Conservation (phyloP, 2,797 vertebrate genomes). For the Synanceia verrucosa region DNA sequence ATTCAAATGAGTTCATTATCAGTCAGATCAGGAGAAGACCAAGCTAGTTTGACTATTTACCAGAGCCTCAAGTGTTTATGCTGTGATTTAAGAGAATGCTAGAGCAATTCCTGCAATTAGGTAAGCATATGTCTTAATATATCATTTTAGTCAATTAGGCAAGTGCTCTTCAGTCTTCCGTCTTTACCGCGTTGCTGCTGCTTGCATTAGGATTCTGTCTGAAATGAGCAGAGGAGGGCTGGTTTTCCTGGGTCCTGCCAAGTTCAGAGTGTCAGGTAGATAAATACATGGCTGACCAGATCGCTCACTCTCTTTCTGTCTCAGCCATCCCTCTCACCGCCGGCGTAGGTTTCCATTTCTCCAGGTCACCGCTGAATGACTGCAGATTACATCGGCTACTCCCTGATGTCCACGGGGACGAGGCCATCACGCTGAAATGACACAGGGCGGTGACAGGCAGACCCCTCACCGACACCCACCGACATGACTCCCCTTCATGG, state of each 20-base stretch:
- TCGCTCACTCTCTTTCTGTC: constrained; percentile 42
- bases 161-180: constrained; percentile 27
- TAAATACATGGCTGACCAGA: constrained; percentile 63
- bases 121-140: constrained; percentile 41
- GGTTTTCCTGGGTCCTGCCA: constrained; percentile 25
- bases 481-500: constrained; percentile 69
- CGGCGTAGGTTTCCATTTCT: constrained; percentile 66
- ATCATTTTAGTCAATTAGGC: constrained; percentile 61
- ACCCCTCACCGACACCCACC: constrained; percentile 57
- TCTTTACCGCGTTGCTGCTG: constrained; percentile 1
- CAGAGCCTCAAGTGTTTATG: constrained; percentile 51
- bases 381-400: constrained; percentile 70
- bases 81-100: constrained; percentile 49
- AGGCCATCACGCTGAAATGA: constrained; percentile 73
- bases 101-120: constrained; percentile 41
- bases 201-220: constrained; percentile 10
- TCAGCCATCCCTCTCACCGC: constrained; percentile 6
- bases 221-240: not conserved
- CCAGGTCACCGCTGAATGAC: constrained; percentile 71
- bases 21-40: constrained; percentile 58
- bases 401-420: constrained; percentile 65
- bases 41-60: constrained; percentile 50
- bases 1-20: constrained; percentile 76
- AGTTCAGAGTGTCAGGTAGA: constrained; percentile 67
- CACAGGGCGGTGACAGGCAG: constrained; percentile 65